These are phyloP conservation scores for Willisornis vidua DNA, from an alignment of 2,113 vertebrate genomes.

Conservation along the genomic window DNA sequence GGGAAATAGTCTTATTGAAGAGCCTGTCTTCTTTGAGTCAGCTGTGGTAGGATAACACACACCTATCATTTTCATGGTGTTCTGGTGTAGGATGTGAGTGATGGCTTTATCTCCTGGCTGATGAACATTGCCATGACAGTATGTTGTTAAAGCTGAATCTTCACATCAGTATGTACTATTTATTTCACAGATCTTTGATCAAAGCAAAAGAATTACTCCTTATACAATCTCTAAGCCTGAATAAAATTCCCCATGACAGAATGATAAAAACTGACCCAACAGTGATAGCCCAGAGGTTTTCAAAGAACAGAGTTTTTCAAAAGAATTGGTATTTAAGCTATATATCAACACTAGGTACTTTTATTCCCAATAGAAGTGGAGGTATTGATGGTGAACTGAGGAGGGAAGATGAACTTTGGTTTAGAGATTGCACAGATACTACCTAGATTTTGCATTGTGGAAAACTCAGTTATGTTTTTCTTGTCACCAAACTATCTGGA, in stretches of 20 bases:
- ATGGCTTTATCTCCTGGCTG: not conserved
- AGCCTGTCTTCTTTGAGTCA: not conserved
- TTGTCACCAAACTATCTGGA: not conserved
- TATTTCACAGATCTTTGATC: not conserved
- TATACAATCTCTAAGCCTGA: not conserved
- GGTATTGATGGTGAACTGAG: not conserved
- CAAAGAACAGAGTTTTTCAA: not conserved
- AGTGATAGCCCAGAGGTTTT: not conserved
- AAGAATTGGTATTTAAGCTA: not conserved
- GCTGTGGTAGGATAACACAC: not conserved
- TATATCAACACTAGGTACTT: not conserved
- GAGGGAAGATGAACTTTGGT: not conserved
- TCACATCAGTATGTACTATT: not conserved
- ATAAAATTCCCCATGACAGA: not conserved
- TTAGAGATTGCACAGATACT: not conserved
- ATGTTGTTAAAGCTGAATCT: not conserved
- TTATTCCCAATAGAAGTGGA: not conserved
- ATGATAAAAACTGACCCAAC: not conserved
- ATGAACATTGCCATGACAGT: not conserved
- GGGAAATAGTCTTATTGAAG: not conserved
- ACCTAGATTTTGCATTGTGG: not conserved
- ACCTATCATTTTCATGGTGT: not conserved
- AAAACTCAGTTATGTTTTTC: not conserved
- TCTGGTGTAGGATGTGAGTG: not conserved
- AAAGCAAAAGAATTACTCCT: not conserved